Percentiles rank a stretch among this genome's conserved stretches.
Evolutionary conservation across 2,113 vertebrate species (phyloP).

Genomic region (Myiagra hebetior): DNA sequence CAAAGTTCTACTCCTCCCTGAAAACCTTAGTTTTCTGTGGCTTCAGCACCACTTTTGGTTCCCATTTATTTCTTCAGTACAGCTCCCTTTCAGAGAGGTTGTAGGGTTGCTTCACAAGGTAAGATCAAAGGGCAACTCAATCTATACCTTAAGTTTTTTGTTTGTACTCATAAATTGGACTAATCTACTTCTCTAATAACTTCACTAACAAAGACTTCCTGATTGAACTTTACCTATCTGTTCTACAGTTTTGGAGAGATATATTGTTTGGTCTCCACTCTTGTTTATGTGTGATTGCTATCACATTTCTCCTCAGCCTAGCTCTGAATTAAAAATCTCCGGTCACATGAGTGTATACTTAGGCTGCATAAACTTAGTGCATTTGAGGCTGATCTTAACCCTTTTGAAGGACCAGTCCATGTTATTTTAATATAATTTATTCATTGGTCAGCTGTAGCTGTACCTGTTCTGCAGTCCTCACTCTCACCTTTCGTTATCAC

Average conservation of each 20-base stretch:
- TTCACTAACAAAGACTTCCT: neutral
- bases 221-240: neutral
- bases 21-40: neutral
- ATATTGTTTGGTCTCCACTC: neutral
- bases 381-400: neutral
- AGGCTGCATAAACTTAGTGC: neutral
- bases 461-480: neutral
- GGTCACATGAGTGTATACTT: neutral
- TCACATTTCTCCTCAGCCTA: neutral
- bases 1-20: neutral
- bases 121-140: neutral
- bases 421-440: neutral
- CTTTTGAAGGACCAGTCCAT: neutral
- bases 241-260: neutral
- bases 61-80: neutral
- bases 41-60: neutral
- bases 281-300: neutral
- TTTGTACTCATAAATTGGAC: neutral
- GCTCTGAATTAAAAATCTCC: neutral
- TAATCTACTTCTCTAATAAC: neutral
- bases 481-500: neutral
- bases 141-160: neutral
- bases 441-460: neutral
- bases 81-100: neutral
- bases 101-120: neutral